These are phyloP conservation scores for Formicarius rufipectus DNA, from an alignment of 2,113 vertebrate genomes.

Conservation along the genomic window DNA sequence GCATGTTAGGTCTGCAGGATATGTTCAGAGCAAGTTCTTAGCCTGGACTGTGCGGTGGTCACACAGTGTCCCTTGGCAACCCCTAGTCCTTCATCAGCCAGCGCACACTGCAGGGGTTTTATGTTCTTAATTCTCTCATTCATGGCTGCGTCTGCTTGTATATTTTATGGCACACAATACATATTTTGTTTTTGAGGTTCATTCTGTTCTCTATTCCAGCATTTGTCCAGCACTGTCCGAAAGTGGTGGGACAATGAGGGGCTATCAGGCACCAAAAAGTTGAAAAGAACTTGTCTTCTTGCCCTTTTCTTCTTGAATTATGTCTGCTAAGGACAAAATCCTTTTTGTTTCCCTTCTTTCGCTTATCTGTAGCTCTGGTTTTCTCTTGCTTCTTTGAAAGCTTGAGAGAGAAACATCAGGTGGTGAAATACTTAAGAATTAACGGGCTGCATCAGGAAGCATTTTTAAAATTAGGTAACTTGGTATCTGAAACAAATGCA, in stretches of 20 bases:
- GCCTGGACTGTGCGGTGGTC: neutral
- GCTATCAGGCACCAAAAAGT: neutral
- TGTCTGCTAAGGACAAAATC: neutral
- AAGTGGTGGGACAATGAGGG: neutral
- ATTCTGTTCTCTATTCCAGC: neutral
- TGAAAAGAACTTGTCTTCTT: neutral
- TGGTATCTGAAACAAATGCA: constrained; percentile 38
- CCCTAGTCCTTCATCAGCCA: neutral
- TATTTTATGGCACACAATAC: constrained; percentile 10
- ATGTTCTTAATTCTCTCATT: neutral
- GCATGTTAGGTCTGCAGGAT: neutral
- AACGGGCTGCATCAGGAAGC: constrained; percentile 9
- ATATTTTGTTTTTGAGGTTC: constrained; percentile 3
- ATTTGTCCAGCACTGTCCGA: neutral
- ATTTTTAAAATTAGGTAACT: constrained; percentile 42
- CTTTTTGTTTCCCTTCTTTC: neutral
- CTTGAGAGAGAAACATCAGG: neutral
- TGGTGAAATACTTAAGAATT: constrained; percentile 37
- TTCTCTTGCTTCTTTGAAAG: constrained; percentile 1
- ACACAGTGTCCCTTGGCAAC: neutral
- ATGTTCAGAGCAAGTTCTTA: neutral
- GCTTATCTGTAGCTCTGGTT: neutral
- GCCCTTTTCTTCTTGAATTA: neutral
- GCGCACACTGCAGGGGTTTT: neutral
- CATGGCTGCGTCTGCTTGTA: constrained; percentile 22